A percentile compares a stretch with the other conserved stretches of the same genome.
Conservation (phyloP, 2,113 vertebrate species). For the Dromiciops gliroides region DNA sequence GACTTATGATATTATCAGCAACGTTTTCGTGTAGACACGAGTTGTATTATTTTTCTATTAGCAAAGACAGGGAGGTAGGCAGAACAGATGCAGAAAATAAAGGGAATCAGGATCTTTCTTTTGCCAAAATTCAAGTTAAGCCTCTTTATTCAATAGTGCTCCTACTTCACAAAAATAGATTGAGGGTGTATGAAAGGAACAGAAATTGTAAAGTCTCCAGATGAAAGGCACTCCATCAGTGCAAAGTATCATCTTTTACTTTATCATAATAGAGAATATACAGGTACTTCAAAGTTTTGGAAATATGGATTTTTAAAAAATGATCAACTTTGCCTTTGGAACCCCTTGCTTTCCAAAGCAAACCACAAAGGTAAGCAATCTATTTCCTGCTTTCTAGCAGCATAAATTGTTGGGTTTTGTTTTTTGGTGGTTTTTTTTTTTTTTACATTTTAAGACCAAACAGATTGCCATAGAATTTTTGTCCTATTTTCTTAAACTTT, state of each 20-base stretch:
- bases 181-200: slow-evolving; percentile 28
- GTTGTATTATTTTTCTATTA: not conserved
- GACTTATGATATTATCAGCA: not conserved
- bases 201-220: not conserved
- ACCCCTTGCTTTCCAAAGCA: slow-evolving; percentile 58
- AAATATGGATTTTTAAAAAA: slow-evolving; percentile 22
- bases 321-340: not conserved
- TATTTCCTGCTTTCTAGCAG: not conserved
- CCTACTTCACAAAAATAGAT: slow-evolving; percentile 23
- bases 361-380: slow-evolving; percentile 23
- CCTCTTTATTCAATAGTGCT: slow-evolving; percentile 27
- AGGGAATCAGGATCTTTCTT: slow-evolving; percentile 33
- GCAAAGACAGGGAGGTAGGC: not conserved
- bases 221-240: not conserved
- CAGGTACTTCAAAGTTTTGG: not conserved
- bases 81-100: slow-evolving; percentile 13
- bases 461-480: slow-evolving; percentile 26
- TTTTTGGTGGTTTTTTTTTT: too few species aligned
- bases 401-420: slow-evolving; percentile 33
- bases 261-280: not conserved
- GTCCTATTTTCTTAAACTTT: slow-evolving; percentile 25
- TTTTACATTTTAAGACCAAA: slow-evolving; percentile 52
- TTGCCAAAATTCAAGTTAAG: not conserved
- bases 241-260: slow-evolving; percentile 23
- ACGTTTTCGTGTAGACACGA: slow-evolving; percentile 37